These are phyloP conservation scores for Macquaria ambigua DNA, from an alignment of 2,113 vertebrate species.

Conservation along the genomic window DNA sequence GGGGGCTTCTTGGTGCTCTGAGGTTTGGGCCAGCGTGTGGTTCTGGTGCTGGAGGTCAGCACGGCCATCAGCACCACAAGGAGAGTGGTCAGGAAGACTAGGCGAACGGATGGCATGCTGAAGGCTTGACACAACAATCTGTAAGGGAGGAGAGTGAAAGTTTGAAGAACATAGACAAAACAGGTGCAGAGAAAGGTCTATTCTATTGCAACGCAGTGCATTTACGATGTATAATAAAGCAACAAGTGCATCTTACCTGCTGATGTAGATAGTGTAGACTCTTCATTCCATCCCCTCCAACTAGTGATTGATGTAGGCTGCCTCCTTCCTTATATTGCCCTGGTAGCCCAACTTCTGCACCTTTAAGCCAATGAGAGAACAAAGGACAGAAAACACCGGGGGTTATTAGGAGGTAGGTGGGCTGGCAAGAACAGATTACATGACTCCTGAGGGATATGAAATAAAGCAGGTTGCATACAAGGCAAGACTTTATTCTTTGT, in stretches of 20 bases:
- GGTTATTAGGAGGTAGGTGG: constrained; percentile 69
- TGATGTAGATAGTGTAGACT: constrained; percentile 34
- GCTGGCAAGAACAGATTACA: constrained; percentile 72
- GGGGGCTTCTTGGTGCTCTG: constrained; percentile 87
- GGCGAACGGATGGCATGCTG: constrained; percentile 62
- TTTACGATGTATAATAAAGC: neutral
- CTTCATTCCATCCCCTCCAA: constrained; percentile 64
- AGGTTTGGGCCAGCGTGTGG: constrained; percentile 84
- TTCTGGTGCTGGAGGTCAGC: constrained; percentile 75
- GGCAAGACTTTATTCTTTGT: constrained; percentile 75
- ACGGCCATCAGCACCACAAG: constrained; percentile 55
- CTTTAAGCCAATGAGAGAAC: constrained; percentile 59
- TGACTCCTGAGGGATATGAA: constrained; percentile 75
- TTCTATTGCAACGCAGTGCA: neutral
- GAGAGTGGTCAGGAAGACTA: constrained; percentile 65
- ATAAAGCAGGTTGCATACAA: constrained; percentile 68
- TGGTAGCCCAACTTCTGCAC: constrained; percentile 27
- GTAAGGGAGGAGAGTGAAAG: neutral
- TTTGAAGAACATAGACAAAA: constrained; percentile 3
- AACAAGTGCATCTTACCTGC: constrained; percentile 58
- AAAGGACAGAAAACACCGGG: constrained; percentile 53
- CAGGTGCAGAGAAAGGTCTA: neutral
- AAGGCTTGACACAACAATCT: constrained; percentile 37
- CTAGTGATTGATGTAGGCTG: constrained; percentile 17
- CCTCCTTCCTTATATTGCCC: constrained; percentile 66